These are phyloP conservation scores for Agrotis clavis DNA, from an alignment of 2,888 invertebrate species.

Conservation along the genomic window DNA sequence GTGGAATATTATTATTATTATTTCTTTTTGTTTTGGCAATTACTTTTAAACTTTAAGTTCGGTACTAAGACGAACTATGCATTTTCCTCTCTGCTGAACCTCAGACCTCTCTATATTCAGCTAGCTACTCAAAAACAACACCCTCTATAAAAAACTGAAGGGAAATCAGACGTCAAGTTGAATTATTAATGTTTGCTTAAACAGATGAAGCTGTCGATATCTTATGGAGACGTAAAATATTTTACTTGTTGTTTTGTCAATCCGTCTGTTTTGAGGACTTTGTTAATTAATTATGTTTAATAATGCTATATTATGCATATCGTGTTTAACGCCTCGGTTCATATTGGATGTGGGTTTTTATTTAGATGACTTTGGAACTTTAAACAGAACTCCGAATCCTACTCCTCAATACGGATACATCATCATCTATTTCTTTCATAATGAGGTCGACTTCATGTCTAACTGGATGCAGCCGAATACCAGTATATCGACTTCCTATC, in stretches of 20 bases:
- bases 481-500: background rate
- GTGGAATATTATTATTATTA: too few species aligned
- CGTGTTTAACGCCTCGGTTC: conserved; percentile 83
- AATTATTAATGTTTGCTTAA: conserved; percentile 88
- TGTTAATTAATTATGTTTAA: conserved; percentile 89
- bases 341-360: conserved; percentile 61
- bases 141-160: conserved; percentile 76
- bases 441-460: background rate
- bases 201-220: conserved; percentile 87
- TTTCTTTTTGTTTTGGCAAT: too few species aligned
- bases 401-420: too few species aligned
- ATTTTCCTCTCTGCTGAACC: background rate
- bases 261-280: conserved; percentile 74
- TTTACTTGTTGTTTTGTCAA: conserved; percentile 87
- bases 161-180: conserved; percentile 85
- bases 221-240: conserved; percentile 81
- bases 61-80: too few species aligned
- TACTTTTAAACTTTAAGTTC: too few species aligned
- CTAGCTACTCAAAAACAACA: conserved; percentile 52
- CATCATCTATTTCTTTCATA: too few species aligned
- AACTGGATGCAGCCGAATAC: background rate
- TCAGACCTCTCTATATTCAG: too few species aligned
- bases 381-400: background rate
- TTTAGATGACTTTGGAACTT: conserved; percentile 11
- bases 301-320: conserved; percentile 89